Percentiles rank a stretch among this genome's conserved stretches.
Conservation (phyloP, 1,140 invertebrate species). For the Zaprionus camerounensis region DNA sequence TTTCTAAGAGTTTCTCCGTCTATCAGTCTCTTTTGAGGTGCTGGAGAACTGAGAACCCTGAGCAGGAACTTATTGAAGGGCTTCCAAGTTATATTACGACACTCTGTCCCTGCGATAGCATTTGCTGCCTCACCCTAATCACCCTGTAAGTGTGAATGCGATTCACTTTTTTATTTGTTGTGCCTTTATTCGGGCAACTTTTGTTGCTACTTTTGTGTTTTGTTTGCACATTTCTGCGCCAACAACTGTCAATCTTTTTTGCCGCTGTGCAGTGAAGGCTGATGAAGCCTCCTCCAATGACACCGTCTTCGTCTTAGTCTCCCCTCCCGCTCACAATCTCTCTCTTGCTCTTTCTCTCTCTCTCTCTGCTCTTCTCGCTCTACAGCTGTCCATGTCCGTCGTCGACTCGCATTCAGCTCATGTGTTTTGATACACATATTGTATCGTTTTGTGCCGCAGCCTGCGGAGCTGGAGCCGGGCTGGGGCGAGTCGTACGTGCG, state of each 20-base stretch:
- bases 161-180: conserved; percentile 48
- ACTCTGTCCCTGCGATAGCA: not conserved
- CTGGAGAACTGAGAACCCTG: no score
- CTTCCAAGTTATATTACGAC: no score
- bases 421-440: conserved; percentile 82
- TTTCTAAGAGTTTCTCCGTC: no score
- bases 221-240: conserved; percentile 77
- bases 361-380: not conserved
- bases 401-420: conserved; percentile 53
- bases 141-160: conserved; percentile 41
- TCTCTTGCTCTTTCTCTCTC: not conserved
- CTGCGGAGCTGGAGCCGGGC: conserved; percentile 13
- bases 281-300: conserved; percentile 57
- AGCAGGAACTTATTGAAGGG: no score
- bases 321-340: not conserved
- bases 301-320: conserved; percentile 5
- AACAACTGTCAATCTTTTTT: conserved; percentile 79
- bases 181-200: conserved; percentile 72
- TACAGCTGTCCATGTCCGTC: conserved; percentile 6
- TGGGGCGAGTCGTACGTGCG: conserved; percentile 42
- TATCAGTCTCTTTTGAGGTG: no score
- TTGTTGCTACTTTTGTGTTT: conserved; percentile 71
- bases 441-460: conserved; percentile 72
- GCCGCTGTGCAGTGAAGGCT: conserved; percentile 39
- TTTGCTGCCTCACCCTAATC: not conserved